These are phyloP conservation scores for Diachasmimorpha longicaudata DNA, from an alignment of 1,140 invertebrate genomes.

Conservation along the genomic window DNA sequence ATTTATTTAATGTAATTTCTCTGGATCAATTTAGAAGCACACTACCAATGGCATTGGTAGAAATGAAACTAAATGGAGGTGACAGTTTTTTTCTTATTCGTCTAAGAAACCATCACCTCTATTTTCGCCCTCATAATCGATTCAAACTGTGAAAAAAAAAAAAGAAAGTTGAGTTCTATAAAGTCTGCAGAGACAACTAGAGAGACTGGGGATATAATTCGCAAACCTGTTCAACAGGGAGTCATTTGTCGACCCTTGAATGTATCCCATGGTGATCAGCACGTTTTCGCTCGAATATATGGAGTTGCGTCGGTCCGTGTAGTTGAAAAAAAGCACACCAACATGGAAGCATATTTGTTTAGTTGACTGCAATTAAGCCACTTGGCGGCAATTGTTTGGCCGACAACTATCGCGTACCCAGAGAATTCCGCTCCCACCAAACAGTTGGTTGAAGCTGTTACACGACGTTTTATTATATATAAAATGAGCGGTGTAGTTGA, in stretches of 20 bases:
- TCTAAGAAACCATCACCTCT: neutral
- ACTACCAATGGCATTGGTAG: too few species aligned
- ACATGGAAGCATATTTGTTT: conserved; percentile 55
- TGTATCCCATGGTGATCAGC: neutral
- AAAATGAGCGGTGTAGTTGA: neutral
- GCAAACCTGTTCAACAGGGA: conserved; percentile 26
- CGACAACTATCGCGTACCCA: conserved; percentile 24
- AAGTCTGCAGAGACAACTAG: neutral
- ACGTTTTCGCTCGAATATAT: neutral
- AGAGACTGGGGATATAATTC: conserved; percentile 4
- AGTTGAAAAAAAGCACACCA: neutral
- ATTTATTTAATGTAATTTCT: too few species aligned
- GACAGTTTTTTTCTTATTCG: too few species aligned
- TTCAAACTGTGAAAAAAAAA: neutral
- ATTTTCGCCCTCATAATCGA: neutral
- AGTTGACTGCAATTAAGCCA: conserved; percentile 65
- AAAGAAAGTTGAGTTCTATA: neutral
- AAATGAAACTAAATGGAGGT: too few species aligned
- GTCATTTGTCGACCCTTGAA: neutral
- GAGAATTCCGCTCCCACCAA: conserved; percentile 61
- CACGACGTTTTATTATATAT: conserved; percentile 5
- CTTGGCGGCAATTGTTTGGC: conserved; percentile 65
- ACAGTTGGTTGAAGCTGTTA: conserved; percentile 3
- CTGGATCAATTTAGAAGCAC: too few species aligned
- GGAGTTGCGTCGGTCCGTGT: neutral